These are phyloP conservation scores for Electrophaes corylata DNA, from an alignment of 2,888 invertebrate species.

Conservation along the genomic window DNA sequence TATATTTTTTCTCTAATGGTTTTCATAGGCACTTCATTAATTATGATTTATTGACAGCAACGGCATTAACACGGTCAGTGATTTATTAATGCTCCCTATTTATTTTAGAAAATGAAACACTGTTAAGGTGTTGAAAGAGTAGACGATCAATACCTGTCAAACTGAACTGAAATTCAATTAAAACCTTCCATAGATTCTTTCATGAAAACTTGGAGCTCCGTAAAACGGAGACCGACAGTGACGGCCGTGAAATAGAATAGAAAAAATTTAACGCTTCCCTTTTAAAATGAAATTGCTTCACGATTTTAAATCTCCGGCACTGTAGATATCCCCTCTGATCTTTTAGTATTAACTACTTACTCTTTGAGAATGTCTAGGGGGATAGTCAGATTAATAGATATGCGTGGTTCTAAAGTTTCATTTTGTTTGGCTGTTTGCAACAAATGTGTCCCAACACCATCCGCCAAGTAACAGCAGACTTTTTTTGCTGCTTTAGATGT, in stretches of 20 bases:
- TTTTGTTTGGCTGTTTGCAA: no score
- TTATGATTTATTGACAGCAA: slow-evolving; percentile 66
- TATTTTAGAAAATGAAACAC: slow-evolving; percentile 73
- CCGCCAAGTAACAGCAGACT: no score
- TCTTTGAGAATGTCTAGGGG: no score
- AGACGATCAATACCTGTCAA: slow-evolving; percentile 77
- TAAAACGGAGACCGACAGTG: background rate
- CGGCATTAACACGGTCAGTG: slow-evolving; percentile 70
- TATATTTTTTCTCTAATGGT: slow-evolving; percentile 44
- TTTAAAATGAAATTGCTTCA: no score
- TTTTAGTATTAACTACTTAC: no score
- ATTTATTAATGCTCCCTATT: slow-evolving; percentile 70
- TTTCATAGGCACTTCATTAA: slow-evolving; percentile 58
- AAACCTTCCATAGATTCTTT: slow-evolving; percentile 68
- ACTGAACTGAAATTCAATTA: slow-evolving; percentile 76
- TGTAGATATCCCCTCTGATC: no score
- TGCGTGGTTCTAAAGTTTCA: no score
- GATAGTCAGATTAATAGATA: no score
- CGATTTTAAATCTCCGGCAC: no score
- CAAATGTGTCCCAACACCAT: no score
- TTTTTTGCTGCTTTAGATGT: no score
- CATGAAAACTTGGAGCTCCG: slow-evolving; percentile 40
- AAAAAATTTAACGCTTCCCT: no score
- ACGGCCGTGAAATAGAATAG: background rate
- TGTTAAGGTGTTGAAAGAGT: slow-evolving; percentile 66